Percentiles rank a stretch among this genome's conserved stretches.
phyloP scores from a whole-genome alignment of 2,888 invertebrate genomes.

The Stenolophus ochropezus region DNA sequence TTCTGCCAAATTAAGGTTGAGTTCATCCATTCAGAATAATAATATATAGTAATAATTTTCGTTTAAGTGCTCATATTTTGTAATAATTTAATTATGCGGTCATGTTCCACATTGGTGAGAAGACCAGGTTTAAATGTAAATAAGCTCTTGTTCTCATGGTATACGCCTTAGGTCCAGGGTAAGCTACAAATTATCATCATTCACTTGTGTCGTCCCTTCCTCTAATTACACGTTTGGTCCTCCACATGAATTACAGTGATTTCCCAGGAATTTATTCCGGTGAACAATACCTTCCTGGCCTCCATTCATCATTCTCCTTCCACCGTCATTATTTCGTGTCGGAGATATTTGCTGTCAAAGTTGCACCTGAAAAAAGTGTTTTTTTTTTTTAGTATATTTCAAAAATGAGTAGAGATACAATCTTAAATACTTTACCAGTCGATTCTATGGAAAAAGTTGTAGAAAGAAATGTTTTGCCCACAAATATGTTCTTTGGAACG shows the following conservation, averaged over 20 bases:
- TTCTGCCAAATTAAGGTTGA: no score
- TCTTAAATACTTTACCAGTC: no score
- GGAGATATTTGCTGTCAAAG: no score
- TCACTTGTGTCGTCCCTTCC: not conserved
- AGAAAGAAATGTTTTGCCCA: no score
- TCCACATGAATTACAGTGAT: conserved; percentile 18
- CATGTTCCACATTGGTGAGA: no score
- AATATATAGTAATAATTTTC: not conserved
- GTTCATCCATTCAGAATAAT: not conserved
- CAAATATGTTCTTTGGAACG: no score
- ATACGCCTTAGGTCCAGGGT: not conserved
- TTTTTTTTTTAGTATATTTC: no score
- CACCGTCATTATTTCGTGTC: no score
- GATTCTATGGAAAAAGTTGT: no score
- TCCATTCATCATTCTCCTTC: conserved; percentile 12
- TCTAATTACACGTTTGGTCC: not conserved
- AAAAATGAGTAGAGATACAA: no score
- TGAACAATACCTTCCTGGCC: conserved; percentile 25
- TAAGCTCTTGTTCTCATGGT: not conserved
- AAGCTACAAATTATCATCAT: conserved; percentile 21
- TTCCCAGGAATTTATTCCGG: conserved; percentile 2
- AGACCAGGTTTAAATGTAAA: not conserved
- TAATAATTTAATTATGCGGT: not conserved
- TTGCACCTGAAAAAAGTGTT: no score
- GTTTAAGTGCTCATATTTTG: not conserved